Base-by-base conservation (phyloP, 2,113 vertebrate species). In the Epinephelus fuscoguttatus region DNA sequence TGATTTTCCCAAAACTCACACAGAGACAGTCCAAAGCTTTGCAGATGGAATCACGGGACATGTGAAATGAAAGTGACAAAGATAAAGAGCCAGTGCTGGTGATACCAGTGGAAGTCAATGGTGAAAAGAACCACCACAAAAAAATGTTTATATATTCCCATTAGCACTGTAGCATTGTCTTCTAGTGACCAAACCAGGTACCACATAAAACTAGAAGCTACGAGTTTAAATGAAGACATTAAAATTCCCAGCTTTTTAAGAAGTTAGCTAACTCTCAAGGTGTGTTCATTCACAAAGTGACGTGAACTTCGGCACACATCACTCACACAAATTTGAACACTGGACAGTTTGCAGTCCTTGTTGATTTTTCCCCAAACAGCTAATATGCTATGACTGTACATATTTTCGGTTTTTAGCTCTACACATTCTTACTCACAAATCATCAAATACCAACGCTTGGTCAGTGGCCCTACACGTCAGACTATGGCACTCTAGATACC, bases 11-110 rank as follows among this genome's bases (percentile, higher is more conserved):
- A 52, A 52, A 82, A 37, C 49, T 57, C 59, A 62, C 78, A 37
- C 6, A 19, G 12, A 74, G 9, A 64, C 10, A 30, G 1, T 25
- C 9, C 12, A 75, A 53, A 80, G 14, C 37, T 27, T 72, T 66
- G 25, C 13, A 69, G 21, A 57, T 57, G 62, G 19, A 72, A 78
- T 60, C 70, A 80, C 1, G 17, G 42, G 76, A 50, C 23, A 62
- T 30, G 49, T 78, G 56, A 80, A 70, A 71, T 76, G 42, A 37
- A 60, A 49, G 69, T 52, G 50, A 80, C 37, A 75, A 75, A 37
- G 30, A 74, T 49, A 47, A 45, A 57, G 45, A 80, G 53, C 30
- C 30, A 59, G 18, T 56, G 53, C 55, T 72, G 55, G 63, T 62
- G 30, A 55, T 15, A 85, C 3, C 15, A 30, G 13, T 49, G 42